phyloP scores from a whole-genome alignment of 30 jellyfish, hydroid and myxozoan genomes.

The Calvadosia cruxmelitensis region DNA sequence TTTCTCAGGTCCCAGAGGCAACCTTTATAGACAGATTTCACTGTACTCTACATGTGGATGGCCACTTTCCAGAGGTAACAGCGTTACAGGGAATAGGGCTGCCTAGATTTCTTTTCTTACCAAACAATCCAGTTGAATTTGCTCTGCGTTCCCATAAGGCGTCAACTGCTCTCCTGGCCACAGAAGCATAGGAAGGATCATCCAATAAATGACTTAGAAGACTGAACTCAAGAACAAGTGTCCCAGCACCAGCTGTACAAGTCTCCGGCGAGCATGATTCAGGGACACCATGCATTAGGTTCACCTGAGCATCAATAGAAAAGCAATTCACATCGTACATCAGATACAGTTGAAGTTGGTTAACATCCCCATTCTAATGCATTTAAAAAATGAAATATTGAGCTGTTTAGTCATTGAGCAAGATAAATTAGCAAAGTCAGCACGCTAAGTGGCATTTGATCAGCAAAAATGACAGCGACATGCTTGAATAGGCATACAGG shows the following conservation, averaged over 20 bases:
- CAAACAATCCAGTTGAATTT: constrained; percentile 81
- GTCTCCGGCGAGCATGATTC: constrained; percentile 38
- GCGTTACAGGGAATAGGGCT: no score
- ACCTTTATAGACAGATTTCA: no score
- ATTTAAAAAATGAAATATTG: no score
- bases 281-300: constrained; percentile 70
- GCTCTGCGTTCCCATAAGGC: constrained; percentile 75
- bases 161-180: constrained; percentile 64
- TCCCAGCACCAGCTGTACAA: constrained; percentile 99
- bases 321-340: not conserved
- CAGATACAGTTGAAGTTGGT: not conserved
- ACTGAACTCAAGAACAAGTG: constrained; percentile 76
- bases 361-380: no score
- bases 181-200: constrained; percentile 51
- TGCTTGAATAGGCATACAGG: not conserved
- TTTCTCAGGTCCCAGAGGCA: no score
- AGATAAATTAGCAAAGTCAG: no score
- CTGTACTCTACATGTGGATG: no score
- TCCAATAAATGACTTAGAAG: constrained; percentile 46
- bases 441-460: not conserved
- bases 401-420: no score
- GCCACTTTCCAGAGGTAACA: no score
- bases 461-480: not conserved
- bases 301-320: constrained; percentile 34
- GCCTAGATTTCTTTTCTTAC: no score